Evolutionary conservation across 2,113 vertebrate species (phyloP).

Genomic region (Phylloscopus trochilus): DNA sequence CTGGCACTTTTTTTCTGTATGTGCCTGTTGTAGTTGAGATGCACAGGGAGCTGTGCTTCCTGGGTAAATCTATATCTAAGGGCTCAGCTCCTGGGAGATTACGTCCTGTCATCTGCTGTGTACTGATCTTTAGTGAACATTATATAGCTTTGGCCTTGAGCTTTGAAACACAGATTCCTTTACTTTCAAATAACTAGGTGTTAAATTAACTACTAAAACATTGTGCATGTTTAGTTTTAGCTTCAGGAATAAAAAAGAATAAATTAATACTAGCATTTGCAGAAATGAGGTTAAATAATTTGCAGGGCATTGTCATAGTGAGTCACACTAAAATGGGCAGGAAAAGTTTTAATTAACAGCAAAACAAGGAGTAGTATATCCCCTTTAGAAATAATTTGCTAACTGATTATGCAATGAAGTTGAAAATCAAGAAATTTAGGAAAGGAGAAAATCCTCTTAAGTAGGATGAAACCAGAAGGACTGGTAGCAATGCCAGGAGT

Average conservation of each 20-base stretch:
- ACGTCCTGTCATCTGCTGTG: neutral
- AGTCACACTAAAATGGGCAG: neutral
- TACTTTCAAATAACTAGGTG: slow-evolving; percentile 11
- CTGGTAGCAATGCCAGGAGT: slow-evolving; percentile 7
- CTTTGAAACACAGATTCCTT: neutral
- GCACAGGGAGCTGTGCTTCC: neutral
- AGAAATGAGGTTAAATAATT: slow-evolving; percentile 2
- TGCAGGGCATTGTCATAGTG: neutral
- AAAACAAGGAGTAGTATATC: neutral
- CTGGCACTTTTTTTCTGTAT: neutral
- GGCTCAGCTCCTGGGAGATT: neutral
- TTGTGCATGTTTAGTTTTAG: neutral
- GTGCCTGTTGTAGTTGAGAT: neutral
- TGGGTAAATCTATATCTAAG: neutral
- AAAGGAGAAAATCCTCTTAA: slow-evolving; percentile 57
- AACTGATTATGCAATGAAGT: slow-evolving; percentile 46
- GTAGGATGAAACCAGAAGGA: slow-evolving; percentile 42
- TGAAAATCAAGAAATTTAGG: slow-evolving; percentile 47
- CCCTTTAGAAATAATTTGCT: slow-evolving; percentile 25
- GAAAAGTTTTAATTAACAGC: slow-evolving; percentile 17
- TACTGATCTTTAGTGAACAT: neutral
- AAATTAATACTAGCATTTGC: neutral
- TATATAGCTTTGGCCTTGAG: neutral
- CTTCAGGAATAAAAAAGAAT: neutral
- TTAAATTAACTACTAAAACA: neutral